Conservation (phyloP, 2,888 invertebrate genomes). For the Galerucella calmariensis region DNA sequence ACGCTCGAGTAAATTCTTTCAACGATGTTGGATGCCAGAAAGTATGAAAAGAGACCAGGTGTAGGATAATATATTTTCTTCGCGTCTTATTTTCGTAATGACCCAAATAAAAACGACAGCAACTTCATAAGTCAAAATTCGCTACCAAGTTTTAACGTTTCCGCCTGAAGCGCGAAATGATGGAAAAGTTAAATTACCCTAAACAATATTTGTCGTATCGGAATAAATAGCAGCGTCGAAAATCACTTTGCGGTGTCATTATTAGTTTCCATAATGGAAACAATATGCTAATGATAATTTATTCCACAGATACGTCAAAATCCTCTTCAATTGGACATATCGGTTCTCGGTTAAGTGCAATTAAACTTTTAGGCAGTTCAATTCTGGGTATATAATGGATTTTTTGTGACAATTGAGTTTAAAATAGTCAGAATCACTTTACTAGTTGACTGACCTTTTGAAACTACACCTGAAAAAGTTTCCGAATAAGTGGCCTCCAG, state of each 20-base stretch:
- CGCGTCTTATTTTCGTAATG: slow-evolving; percentile 29
- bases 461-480: too few relatives aligned
- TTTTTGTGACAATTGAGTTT: too few relatives aligned
- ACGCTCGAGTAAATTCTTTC: neutral
- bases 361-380: too few relatives aligned
- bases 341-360: too few relatives aligned
- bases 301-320: too few relatives aligned
- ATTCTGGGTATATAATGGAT: too few relatives aligned
- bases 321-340: too few relatives aligned
- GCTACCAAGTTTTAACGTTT: slow-evolving; percentile 36
- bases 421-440: too few relatives aligned
- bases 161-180: slow-evolving; percentile 37
- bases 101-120: slow-evolving; percentile 30
- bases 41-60: slow-evolving; percentile 17
- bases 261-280: too few relatives aligned
- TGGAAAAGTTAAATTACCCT: slow-evolving; percentile 42
- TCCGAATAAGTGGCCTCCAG: too few relatives aligned
- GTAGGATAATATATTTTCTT: slow-evolving; percentile 24
- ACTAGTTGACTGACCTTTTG: too few relatives aligned
- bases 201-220: slow-evolving; percentile 33
- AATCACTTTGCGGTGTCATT: neutral
- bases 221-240: neutral
- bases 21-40: neutral
- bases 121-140: slow-evolving; percentile 37
- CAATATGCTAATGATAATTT: too few relatives aligned